phyloP scores from a whole-genome alignment of 2,797 vertebrate species.

The Lepus townsendii region DNA sequence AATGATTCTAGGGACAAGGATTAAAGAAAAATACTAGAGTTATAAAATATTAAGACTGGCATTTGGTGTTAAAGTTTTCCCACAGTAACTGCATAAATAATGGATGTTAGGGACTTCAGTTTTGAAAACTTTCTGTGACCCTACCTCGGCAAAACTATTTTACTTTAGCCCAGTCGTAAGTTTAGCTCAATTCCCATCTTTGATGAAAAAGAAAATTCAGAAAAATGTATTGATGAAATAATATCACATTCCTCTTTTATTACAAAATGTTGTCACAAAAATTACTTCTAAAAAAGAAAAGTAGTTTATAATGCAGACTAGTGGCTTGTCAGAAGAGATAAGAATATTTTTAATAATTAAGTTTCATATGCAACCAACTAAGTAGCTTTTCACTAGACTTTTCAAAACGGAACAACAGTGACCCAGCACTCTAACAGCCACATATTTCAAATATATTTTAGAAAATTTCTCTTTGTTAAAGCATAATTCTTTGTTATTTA shows the following conservation, averaged over 20 bases:
- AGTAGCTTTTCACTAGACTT: not conserved
- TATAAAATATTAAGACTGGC: not conserved
- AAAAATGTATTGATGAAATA: not conserved
- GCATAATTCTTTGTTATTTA: not conserved
- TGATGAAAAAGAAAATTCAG: not conserved
- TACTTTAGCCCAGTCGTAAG: not conserved
- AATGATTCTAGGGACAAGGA: not conserved
- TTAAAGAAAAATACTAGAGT: not conserved
- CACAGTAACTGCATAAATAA: not conserved
- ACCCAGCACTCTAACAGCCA: not conserved
- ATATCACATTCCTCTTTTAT: not conserved
- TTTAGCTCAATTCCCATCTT: not conserved
- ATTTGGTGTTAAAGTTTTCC: not conserved
- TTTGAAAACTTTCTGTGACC: not conserved
- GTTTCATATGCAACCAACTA: constrained; percentile 19
- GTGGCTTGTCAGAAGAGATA: constrained; percentile 41
- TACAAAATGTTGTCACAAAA: constrained; percentile 20
- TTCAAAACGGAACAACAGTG: constrained; percentile 22
- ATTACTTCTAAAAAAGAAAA: not conserved
- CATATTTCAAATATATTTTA: constrained; percentile 39
- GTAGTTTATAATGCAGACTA: constrained; percentile 22
- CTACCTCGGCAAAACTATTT: not conserved
- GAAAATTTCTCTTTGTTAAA: not conserved
- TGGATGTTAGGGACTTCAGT: not conserved
- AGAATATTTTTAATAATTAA: constrained; percentile 55